These are phyloP conservation scores for Penaeus vannamei DNA, from an alignment of 1,140 invertebrate species.

Conservation along the genomic window DNA sequence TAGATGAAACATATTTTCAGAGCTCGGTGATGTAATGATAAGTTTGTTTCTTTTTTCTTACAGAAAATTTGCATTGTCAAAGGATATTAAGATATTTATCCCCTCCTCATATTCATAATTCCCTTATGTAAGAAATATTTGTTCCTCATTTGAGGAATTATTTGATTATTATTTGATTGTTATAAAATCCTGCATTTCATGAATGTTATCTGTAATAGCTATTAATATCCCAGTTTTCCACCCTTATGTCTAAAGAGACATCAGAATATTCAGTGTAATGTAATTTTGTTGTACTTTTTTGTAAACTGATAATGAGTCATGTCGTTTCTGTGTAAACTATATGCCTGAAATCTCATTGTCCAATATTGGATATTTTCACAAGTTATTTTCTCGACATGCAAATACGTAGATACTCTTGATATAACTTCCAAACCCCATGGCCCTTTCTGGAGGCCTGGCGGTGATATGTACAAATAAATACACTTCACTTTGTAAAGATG, in stretches of 20 bases:
- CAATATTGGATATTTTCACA: constrained; percentile 46
- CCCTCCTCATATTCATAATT: constrained; percentile 17
- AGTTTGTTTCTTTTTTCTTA: not conserved
- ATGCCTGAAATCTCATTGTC: constrained; percentile 41
- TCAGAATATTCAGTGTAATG: constrained; percentile 59
- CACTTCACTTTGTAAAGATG: constrained; percentile 58
- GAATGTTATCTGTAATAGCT: constrained; percentile 56
- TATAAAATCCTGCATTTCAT: constrained; percentile 30
- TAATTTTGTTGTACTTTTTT: constrained; percentile 59
- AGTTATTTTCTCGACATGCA: constrained; percentile 48
- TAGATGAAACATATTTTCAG: constrained; percentile 42
- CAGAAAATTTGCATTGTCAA: constrained; percentile 23
- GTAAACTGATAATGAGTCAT: constrained; percentile 25
- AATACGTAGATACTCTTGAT: constrained; percentile 55
- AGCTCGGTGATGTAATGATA: constrained; percentile 40
- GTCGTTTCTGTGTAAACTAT: constrained; percentile 41
- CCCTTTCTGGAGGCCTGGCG: constrained; percentile 61
- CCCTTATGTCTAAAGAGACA: constrained; percentile 49
- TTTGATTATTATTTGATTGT: not conserved
- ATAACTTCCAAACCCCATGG: constrained; percentile 55
- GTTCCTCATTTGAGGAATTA: not conserved
- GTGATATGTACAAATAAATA: constrained; percentile 65
- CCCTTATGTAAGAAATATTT: constrained; percentile 5
- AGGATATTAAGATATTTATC: constrained; percentile 36
- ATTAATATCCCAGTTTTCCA: constrained; percentile 50